Percentiles rank a stretch among this genome's conserved stretches.
Evolutionary conservation across 53 echinoderm and acorn worm species (phyloP).

Genomic region (Paracentrotus lividus): DNA sequence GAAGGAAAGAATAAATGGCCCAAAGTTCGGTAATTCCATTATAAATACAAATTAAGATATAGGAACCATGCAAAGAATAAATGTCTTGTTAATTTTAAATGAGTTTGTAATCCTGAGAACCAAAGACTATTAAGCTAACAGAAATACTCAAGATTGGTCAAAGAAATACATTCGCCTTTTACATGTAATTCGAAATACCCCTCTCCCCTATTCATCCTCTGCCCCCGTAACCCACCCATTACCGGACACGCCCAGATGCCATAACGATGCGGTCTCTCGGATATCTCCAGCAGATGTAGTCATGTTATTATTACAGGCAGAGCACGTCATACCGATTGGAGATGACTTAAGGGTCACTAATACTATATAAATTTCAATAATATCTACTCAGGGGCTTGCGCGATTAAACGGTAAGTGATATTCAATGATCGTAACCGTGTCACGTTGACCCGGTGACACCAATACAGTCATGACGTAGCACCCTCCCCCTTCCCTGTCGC

Average conservation of each 20-base stretch:
- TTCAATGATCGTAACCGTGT: neutral
- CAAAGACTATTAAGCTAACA: neutral
- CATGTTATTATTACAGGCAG: neutral
- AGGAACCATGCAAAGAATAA: neutral
- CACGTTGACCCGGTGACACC: no score
- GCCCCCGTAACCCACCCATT: neutral
- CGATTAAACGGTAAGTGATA: neutral
- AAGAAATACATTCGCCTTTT: neutral
- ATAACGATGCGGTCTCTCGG: neutral
- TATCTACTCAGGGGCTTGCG: neutral
- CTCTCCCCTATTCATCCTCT: neutral
- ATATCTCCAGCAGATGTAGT: neutral
- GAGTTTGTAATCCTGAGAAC: neutral
- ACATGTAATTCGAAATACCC: neutral
- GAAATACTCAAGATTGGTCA: neutral
- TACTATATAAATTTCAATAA: slow-evolving; percentile 22
- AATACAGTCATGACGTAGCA: no score
- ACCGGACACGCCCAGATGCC: neutral
- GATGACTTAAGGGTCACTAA: neutral
- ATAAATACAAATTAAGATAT: no score
- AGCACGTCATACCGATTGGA: neutral
- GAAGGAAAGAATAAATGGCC: no score
- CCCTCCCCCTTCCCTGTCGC: no score
- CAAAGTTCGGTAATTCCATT: no score
- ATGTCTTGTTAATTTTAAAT: no score